Percentiles rank a stretch among this genome's conserved stretches.
Conservation (phyloP, 2,888 invertebrate species). For the Scrobipalpa atriplicella region DNA sequence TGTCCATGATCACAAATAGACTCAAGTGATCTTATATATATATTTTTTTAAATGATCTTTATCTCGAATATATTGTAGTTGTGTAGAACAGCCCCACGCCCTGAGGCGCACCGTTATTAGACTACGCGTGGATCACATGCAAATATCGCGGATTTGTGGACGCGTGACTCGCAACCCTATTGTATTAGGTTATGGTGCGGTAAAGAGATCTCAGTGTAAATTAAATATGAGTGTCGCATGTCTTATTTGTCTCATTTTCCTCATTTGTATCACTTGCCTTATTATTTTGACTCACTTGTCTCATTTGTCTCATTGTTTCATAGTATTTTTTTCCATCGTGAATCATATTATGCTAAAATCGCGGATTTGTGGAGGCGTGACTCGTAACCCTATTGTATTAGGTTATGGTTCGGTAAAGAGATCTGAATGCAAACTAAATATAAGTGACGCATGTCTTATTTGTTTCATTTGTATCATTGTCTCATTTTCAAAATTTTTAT, state of each 20-base stretch:
- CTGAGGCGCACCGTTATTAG: constrained; percentile 27
- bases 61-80: background rate
- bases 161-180: constrained; percentile 28
- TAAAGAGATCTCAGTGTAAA: background rate
- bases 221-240: background rate
- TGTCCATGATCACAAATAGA: too few relatives aligned
- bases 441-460: too few relatives aligned
- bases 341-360: constrained; percentile 32
- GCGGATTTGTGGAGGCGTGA: constrained; percentile 27
- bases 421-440: background rate
- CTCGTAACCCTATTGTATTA: constrained; percentile 27
- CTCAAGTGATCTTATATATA: too few relatives aligned
- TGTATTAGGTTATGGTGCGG: constrained; percentile 21
- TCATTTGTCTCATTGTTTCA: too few relatives aligned
- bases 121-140: constrained; percentile 31
- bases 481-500: too few relatives aligned
- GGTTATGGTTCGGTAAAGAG: background rate
- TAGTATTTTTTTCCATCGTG: too few relatives aligned
- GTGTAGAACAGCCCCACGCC: background rate
- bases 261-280: too few relatives aligned
- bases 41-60: too few relatives aligned
- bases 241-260: background rate
- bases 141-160: constrained; percentile 28
- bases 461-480: too few relatives aligned
- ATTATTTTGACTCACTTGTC: too few relatives aligned